phyloP scores from a whole-genome alignment of 2,113 vertebrate genomes.

The Cyprinodon variegatus region DNA sequence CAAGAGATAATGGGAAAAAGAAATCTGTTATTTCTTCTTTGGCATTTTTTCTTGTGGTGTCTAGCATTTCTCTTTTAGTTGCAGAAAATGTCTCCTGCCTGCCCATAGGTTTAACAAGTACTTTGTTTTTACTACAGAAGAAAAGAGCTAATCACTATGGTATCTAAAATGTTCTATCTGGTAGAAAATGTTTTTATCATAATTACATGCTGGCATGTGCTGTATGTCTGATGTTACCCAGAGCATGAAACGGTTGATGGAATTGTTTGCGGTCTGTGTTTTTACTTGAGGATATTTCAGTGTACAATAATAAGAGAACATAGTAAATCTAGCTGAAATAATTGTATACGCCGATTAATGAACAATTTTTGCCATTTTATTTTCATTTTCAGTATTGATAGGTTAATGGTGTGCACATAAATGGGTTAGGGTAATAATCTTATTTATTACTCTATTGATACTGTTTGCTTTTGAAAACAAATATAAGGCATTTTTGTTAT shows the following conservation, averaged over 20 bases:
- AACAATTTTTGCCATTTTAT: too few species aligned
- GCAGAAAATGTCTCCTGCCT: not conserved
- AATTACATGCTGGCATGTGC: constrained; percentile 40
- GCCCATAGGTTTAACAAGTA: constrained; percentile 12
- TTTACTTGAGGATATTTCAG: constrained; percentile 12
- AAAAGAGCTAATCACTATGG: constrained; percentile 21
- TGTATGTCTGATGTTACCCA: constrained; percentile 25
- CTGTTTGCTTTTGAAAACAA: too few species aligned
- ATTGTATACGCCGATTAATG: too few species aligned
- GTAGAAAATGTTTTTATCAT: constrained; percentile 42
- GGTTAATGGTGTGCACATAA: too few species aligned
- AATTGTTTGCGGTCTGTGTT: constrained; percentile 22
- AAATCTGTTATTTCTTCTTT: constrained; percentile 42
- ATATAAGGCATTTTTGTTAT: too few species aligned
- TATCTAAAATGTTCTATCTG: constrained; percentile 21
- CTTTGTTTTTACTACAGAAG: constrained; percentile 6
- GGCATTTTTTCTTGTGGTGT: constrained; percentile 45
- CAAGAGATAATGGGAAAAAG: constrained; percentile 34
- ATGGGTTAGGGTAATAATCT: too few species aligned
- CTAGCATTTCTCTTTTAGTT: constrained; percentile 28
- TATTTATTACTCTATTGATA: too few species aligned
- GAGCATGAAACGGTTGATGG: constrained; percentile 37
- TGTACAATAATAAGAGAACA: not conserved
- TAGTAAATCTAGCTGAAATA: not conserved
- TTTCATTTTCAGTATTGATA: too few species aligned